Evolutionary conservation across 2,888 invertebrate species (phyloP), one percentile per base, ranked within the genome.

Genomic region (Beris morrisii): DNA sequence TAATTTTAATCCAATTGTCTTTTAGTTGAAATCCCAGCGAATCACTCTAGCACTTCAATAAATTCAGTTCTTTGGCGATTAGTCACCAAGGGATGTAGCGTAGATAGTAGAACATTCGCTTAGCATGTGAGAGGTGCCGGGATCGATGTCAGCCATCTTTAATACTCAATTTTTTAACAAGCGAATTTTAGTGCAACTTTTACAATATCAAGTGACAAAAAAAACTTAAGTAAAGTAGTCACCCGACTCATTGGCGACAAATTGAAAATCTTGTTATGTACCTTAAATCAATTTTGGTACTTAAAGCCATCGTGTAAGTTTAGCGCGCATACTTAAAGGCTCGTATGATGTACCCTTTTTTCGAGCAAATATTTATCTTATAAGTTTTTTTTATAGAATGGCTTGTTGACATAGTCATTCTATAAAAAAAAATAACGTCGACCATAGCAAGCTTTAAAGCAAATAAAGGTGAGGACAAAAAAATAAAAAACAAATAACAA

Each of bases 101-200:
- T 82, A 82, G 80, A 82, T 82, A 82, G 83, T 82, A 82, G 83
- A 82, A 82, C 82, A 83, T 82, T 82, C 82, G 82, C 81, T 82
- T 82, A 83, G 22, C 22, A 22, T 22, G 1, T 22, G 22, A 22
- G 22, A 22, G 22, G 22, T 2, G 3, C 22, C 3, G 80, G 83
- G 82, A 56, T 56, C 43, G 15, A 56, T 56, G 56, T 28, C 56
- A 43, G 56, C 44, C 56, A 56, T 56, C 44, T 56, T 22, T 22
- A 22, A 22, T 2, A 22, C 22, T 3, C 22, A 22, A 22, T 22
- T 22, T 3, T 22, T 22, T 22, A 22, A 22, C 22, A 22, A 22
- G 22, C 22, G 3, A 22, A 22, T 22, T 22, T 22, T 22, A 22
- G 22, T 22, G 22, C 22, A 22, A 22, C 22, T 22, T 22, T 22